These are phyloP conservation scores for Yponomeuta evonymella DNA, from an alignment of 2,888 invertebrate species.

Conservation along the genomic window DNA sequence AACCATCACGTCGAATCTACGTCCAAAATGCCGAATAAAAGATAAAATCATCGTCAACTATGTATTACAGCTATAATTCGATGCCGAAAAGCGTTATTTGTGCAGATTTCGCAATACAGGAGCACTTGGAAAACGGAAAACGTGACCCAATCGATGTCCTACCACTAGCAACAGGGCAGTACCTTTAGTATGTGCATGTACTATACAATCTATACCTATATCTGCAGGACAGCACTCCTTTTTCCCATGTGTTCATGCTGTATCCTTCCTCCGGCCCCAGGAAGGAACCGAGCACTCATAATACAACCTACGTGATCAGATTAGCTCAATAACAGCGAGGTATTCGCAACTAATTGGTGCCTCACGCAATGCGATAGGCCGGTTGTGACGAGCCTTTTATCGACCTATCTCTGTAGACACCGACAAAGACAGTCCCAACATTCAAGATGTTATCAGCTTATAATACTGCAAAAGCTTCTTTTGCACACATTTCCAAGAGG, in stretches of 20 bases:
- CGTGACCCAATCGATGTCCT: conserved; percentile 53
- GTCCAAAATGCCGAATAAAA: neutral
- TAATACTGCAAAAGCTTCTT: neutral
- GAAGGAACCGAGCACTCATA: conserved; percentile 22
- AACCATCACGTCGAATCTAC: neutral
- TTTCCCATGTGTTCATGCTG: conserved; percentile 33
- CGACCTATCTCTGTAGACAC: conserved; percentile 13
- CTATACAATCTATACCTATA: conserved; percentile 24
- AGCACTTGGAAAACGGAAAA: conserved; percentile 27
- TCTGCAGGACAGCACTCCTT: conserved; percentile 27
- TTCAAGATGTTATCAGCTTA: conserved; percentile 12
- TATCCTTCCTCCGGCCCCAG: conserved; percentile 26
- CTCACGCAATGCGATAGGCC: conserved; percentile 37
- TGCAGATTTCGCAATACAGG: conserved; percentile 9
- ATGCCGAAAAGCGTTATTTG: neutral
- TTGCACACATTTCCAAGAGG: neutral
- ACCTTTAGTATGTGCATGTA: conserved; percentile 33
- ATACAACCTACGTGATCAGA: conserved; percentile 32
- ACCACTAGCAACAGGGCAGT: conserved; percentile 63
- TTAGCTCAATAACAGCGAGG: conserved; percentile 32
- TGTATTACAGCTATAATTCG: neutral
- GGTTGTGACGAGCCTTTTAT: conserved; percentile 29
- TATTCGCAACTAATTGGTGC: conserved; percentile 32
- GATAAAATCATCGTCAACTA: neutral
- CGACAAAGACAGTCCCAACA: conserved; percentile 18